These are phyloP conservation scores for Uria lomvia DNA, from an alignment of 2,113 vertebrate species.

Conservation along the genomic window DNA sequence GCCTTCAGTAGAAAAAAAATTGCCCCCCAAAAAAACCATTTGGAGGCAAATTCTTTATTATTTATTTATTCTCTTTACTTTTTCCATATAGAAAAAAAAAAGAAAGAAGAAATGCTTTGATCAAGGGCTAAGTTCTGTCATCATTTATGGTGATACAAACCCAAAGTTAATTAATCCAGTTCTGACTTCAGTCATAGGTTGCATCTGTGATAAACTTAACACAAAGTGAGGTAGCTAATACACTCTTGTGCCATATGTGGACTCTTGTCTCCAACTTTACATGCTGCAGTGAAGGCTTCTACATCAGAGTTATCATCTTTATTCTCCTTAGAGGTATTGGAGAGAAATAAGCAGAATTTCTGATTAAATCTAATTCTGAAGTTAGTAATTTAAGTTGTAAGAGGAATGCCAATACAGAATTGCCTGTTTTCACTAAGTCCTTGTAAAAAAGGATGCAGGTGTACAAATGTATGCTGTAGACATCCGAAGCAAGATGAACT, in stretches of 20 bases:
- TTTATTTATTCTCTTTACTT: background rate
- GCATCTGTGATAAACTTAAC: rapidly evolving
- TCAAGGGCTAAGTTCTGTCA: background rate
- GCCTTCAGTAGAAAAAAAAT: background rate
- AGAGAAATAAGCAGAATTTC: background rate
- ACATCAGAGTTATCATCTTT: background rate
- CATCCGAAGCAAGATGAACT: background rate
- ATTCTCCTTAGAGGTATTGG: background rate
- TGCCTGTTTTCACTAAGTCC: background rate
- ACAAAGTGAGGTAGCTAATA: background rate
- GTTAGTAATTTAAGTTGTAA: background rate
- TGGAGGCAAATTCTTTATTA: background rate
- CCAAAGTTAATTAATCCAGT: background rate
- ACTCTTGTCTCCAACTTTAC: background rate
- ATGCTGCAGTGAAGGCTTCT: background rate
- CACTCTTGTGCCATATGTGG: rapidly evolving
- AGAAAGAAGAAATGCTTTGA: background rate
- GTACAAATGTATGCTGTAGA: background rate
- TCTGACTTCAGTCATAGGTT: background rate
- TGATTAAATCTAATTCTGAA: background rate
- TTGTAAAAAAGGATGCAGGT: background rate
- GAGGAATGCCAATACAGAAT: rapidly evolving
- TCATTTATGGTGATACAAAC: background rate
- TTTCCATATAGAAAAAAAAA: background rate
- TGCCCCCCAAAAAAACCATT: background rate